Evolutionary conservation across 2,113 vertebrate species (phyloP).

Genomic region (Anarrhichthys ocellatus): DNA sequence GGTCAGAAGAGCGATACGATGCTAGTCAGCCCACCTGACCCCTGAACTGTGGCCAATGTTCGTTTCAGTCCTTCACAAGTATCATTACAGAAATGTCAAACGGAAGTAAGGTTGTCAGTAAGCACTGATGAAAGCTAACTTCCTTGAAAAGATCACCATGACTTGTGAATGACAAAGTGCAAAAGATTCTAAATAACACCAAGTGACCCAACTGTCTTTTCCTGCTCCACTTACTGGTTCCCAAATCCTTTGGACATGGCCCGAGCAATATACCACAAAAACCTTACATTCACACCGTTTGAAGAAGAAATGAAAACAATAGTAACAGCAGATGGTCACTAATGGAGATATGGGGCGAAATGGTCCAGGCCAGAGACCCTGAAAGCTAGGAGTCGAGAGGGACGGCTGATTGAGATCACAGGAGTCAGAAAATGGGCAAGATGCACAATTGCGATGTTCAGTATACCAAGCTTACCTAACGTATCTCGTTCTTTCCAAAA

Average conservation of each 20-base stretch:
- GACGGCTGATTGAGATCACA: conserved; percentile 1
- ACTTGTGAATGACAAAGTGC: neutral
- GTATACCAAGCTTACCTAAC: neutral
- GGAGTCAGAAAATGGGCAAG: conserved; percentile 4
- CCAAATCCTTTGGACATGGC: neutral
- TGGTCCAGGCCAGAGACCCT: conserved; percentile 52
- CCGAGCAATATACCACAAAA: neutral
- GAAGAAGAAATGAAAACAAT: neutral
- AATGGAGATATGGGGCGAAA: conserved; percentile 42
- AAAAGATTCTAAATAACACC: neutral
- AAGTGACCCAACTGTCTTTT: neutral
- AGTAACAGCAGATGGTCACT: conserved; percentile 8
- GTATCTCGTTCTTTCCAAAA: neutral
- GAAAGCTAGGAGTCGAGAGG: conserved; percentile 11
- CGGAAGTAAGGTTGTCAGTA: neutral
- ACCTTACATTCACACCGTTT: conserved; percentile 9
- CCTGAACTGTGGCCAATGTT: neutral
- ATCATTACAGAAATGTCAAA: neutral
- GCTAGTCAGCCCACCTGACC: neutral
- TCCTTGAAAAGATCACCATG: neutral
- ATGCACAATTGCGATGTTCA: neutral
- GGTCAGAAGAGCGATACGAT: conserved; percentile 3
- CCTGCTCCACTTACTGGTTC: neutral
- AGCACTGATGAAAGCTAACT: neutral
- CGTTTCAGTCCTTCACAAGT: neutral